Conservation (phyloP, 2,888 invertebrate species). For the Fissipunctia ypsillon region DNA sequence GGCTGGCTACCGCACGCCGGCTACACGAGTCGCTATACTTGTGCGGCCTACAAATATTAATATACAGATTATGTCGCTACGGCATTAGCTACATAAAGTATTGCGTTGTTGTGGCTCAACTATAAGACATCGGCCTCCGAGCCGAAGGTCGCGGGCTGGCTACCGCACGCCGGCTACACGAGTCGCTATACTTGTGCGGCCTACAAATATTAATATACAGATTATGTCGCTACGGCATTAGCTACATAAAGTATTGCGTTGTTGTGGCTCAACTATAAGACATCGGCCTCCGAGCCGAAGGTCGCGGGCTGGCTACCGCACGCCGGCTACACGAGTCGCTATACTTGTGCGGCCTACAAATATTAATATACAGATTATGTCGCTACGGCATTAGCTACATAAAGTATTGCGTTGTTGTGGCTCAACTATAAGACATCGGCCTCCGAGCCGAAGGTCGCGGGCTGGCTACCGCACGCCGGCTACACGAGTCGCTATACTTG, state of each 20-base stretch:
- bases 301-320: constrained; percentile 33
- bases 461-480: constrained; percentile 32
- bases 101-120: constrained; percentile 16
- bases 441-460: constrained; percentile 27
- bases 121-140: neutral
- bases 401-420: constrained; percentile 20
- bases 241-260: constrained; percentile 37
- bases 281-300: constrained; percentile 11
- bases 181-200: neutral
- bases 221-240: neutral
- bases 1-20: constrained; percentile 32
- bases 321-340: constrained; percentile 2
- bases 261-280: neutral
- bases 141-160: constrained; percentile 31
- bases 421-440: neutral
- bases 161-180: constrained; percentile 26
- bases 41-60: no score
- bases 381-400: constrained; percentile 18
- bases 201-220: neutral
- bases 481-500: neutral
- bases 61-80: neutral
- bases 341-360: no score
- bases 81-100: constrained; percentile 22
- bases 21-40: neutral
- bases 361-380: neutral